These are phyloP conservation scores for Artibeus lituratus DNA, from an alignment of 2,797 vertebrate genomes.

Conservation along the genomic window DNA sequence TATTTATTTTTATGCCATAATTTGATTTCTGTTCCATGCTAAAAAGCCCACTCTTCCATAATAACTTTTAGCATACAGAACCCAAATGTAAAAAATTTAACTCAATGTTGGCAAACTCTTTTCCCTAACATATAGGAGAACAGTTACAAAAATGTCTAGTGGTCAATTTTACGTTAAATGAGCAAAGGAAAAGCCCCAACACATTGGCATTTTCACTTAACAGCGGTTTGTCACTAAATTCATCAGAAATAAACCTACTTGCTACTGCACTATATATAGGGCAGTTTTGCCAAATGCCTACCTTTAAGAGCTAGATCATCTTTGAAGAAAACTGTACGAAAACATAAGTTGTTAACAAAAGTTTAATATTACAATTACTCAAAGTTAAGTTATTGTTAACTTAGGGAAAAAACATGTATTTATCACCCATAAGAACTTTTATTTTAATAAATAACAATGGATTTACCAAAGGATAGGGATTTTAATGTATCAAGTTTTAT, in stretches of 20 bases:
- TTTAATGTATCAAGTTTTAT: conserved; percentile 67
- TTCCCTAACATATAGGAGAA: neutral
- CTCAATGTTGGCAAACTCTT: conserved; percentile 11
- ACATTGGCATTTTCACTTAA: neutral
- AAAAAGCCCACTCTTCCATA: conserved; percentile 44
- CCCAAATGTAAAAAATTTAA: conserved; percentile 35
- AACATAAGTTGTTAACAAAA: conserved; percentile 63
- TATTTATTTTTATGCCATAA: conserved; percentile 44
- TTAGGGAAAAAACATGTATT: conserved; percentile 63
- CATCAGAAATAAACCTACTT: conserved; percentile 4
- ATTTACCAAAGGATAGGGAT: conserved; percentile 62
- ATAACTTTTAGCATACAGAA: conserved; percentile 50
- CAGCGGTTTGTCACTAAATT: neutral
- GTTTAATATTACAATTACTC: conserved; percentile 58
- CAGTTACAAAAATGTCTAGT: conserved; percentile 14
- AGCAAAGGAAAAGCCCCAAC: conserved; percentile 18
- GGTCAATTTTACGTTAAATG: neutral
- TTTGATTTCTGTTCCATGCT: conserved; percentile 41
- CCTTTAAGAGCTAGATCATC: conserved; percentile 15
- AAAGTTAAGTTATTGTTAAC: conserved; percentile 54
- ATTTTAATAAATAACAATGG: conserved; percentile 78
- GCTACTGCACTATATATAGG: neutral
- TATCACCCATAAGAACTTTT: conserved; percentile 70
- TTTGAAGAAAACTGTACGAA: conserved; percentile 62
- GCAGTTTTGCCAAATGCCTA: conserved; percentile 27